Conservation (phyloP, 2,797 vertebrate genomes). For the Tauraco hartlaubi region DNA sequence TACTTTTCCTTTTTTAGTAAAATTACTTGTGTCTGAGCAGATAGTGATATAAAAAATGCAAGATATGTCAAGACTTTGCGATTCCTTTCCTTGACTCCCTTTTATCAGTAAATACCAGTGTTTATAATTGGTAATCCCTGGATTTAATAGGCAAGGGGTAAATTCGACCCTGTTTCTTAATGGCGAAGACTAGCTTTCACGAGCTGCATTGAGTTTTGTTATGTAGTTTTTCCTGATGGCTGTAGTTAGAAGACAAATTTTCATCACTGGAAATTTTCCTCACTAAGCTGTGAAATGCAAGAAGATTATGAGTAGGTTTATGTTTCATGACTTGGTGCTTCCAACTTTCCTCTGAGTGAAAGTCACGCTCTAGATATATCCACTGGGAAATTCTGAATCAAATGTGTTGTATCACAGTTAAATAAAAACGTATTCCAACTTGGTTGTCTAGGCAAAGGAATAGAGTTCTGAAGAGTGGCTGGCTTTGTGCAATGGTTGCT, state of each 20-base stretch:
- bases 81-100: neutral
- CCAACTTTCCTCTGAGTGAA: neutral
- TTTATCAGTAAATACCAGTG: neutral
- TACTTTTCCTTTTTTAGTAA: neutral
- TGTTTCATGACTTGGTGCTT: neutral
- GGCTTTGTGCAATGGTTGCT: neutral
- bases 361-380: neutral
- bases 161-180: neutral
- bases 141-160: neutral
- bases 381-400: neutral
- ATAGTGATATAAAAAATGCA: neutral
- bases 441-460: neutral
- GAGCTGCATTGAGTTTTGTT: neutral
- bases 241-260: neutral
- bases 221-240: neutral
- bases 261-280: neutral
- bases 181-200: neutral
- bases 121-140: neutral
- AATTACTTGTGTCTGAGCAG: neutral
- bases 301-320: neutral
- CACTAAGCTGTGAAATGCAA: neutral
- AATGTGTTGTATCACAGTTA: neutral
- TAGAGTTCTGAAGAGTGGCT: neutral
- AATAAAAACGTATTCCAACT: neutral
- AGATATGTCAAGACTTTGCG: neutral